Evolutionary conservation across 92 coral and sea anemone genomes (phyloP), one percentile per base, ranked within the genome.

Genomic region (Pocillopora meandrina): DNA sequence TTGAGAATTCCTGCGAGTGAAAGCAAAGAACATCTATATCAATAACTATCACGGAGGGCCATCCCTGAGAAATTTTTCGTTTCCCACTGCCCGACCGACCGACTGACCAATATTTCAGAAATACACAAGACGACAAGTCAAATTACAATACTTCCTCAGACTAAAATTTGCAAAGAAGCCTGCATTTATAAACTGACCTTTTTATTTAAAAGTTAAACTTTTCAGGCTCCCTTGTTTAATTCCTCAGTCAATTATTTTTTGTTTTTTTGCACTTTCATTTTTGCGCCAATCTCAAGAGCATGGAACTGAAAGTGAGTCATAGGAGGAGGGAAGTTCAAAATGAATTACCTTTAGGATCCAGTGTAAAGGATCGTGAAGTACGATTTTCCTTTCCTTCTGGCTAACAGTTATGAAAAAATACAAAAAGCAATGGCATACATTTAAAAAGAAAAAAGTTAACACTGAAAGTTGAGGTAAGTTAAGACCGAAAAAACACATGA

Each of bases 1-100:
- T 72, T 83, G 5, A 88, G 79, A 61, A 82, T 82, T 71, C 91
- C 91, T 88, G 33, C 23, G 33, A 64, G 23, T 19, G 69, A 21
- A 64, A 19, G 23, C 20, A n/a, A 64, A 18, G 69, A 8, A 56
- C 31, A 19, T 5, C 9, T 2, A 26, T 64, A 63, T 5, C 69
- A 47, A 71, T 72, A 23, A 23, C 20, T 7, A 42, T 42, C 8
- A 42, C 52, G 52, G 52, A 3, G 52, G 52, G 52, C 52, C 52
- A 42, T 42, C 8, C 52, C 52, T 7, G 0, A 3, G 8, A 42
- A 42, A 42, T 42, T 3, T 42, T 42, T 42, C 52, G 52, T 42
- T 42, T 42, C 52, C 52, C 52, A 3, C 8, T 7, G 52, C 52
- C 52, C 52, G 8, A 3, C 52, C 8, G 52, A 42, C 52, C 52